Conservation (phyloP, 2,797 vertebrate genomes). For the Pteronotus mesoamericanus region DNA sequence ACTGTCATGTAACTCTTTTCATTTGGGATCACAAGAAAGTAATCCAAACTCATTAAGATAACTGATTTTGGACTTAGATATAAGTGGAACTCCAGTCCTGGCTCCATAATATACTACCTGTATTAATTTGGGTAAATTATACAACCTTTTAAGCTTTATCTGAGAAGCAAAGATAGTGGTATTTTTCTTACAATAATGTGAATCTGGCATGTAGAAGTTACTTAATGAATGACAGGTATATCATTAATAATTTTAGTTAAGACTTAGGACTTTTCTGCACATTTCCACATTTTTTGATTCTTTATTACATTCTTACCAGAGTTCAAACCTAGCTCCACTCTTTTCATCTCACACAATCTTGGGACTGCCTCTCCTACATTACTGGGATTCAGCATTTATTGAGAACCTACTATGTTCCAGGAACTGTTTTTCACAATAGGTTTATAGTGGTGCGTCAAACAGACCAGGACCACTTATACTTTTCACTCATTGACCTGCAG, state of each 20-base stretch:
- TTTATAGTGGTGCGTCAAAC: neutral
- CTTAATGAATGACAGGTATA: neutral
- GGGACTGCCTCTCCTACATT: neutral
- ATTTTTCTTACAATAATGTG: neutral
- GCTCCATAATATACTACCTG: neutral
- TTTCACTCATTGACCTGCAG: neutral
- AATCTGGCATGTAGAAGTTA: neutral
- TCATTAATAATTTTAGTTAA: neutral
- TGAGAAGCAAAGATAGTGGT: neutral
- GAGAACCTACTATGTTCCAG: neutral
- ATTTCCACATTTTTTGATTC: neutral
- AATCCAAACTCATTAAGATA: neutral
- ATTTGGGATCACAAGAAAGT: neutral
- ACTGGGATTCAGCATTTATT: neutral
- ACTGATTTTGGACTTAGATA: neutral
- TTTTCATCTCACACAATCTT: neutral
- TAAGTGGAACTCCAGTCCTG: neutral
- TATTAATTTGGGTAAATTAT: neutral
- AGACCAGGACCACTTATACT: neutral
- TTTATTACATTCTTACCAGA: neutral
- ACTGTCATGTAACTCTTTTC: neutral
- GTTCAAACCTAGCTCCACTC: neutral
- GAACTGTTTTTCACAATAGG: neutral
- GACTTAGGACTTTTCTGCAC: neutral
- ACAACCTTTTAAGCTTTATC: neutral